Percentiles rank a stretch among this genome's conserved stretches.
Evolutionary conservation across 2,888 invertebrate species (phyloP).

Genomic region (Diarsia mendica): DNA sequence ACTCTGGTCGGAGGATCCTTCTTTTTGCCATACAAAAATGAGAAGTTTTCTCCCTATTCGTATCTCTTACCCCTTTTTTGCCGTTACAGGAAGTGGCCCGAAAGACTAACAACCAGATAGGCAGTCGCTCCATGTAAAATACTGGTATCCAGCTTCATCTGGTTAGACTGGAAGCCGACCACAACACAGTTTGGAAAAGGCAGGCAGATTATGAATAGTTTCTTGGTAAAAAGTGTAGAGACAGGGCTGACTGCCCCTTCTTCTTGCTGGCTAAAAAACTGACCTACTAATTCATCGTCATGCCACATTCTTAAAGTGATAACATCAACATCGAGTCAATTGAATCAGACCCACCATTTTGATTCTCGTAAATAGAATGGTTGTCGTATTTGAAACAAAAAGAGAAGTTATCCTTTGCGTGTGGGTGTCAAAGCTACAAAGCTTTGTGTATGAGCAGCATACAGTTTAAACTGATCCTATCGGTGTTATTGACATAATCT

Average conservation of each 20-base stretch:
- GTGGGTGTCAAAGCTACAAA: constrained; percentile 30
- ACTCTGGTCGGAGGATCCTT: no score
- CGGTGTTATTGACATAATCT: constrained; percentile 23
- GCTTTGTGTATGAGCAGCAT: constrained; percentile 14
- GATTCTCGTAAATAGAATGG: constrained; percentile 4
- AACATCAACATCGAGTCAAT: background rate
- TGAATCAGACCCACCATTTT: background rate
- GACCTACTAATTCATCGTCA: background rate
- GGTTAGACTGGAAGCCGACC: background rate
- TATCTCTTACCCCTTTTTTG: no score
- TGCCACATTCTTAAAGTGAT: background rate
- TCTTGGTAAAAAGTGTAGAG: no score
- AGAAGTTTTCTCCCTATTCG: no score
- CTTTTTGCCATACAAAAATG: no score
- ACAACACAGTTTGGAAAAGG: no score
- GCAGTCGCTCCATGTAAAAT: background rate
- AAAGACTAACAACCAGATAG: background rate
- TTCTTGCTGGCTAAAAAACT: background rate
- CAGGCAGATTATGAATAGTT: no score
- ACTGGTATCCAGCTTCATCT: background rate
- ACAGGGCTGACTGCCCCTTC: background rate
- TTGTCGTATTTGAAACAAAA: background rate
- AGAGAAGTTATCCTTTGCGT: background rate
- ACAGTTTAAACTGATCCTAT: constrained; percentile 32
- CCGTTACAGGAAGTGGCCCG: no score